Evolutionary conservation across 1,140 invertebrate species (phyloP).

Genomic region (Drosophila pruinosa): DNA sequence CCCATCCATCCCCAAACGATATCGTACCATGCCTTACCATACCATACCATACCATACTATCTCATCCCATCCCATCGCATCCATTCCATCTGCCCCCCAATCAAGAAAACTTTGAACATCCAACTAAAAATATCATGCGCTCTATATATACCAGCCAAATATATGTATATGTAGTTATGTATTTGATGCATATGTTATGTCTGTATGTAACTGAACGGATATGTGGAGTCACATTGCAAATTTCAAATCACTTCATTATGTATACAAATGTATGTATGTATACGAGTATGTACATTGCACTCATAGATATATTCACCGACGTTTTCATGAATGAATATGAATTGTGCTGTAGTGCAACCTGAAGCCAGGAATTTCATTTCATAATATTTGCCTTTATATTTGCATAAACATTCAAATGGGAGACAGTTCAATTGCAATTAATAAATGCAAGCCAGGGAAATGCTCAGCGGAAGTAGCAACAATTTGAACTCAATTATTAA

Average conservation of each 20-base stretch:
- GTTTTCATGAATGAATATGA: constrained; percentile 65
- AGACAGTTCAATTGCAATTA: constrained; percentile 8
- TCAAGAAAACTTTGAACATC: constrained; percentile 67
- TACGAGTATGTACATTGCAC: too few species aligned
- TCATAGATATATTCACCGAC: constrained; percentile 18
- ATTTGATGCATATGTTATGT: constrained; percentile 20
- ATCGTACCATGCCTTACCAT: background rate
- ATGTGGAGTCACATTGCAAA: constrained; percentile 74
- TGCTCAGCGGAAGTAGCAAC: constrained; percentile 20
- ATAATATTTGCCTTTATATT: constrained; percentile 3
- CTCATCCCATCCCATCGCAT: background rate
- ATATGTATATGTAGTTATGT: constrained; percentile 6
- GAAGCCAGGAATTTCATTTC: constrained; percentile 35
- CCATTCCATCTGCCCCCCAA: constrained; percentile 48
- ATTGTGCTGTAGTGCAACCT: constrained; percentile 37
- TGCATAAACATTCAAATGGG: background rate
- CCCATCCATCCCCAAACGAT: constrained; percentile 43
- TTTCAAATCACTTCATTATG: constrained; percentile 56
- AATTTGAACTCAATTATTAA: background rate
- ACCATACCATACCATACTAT: background rate
- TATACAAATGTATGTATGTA: constrained; percentile 14
- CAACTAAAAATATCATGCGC: constrained; percentile 71
- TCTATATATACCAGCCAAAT: constrained; percentile 59
- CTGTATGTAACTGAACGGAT: constrained; percentile 54
- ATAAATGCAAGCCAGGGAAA: constrained; percentile 9